Base-by-base conservation (phyloP, 1,140 invertebrate genomes). In the Apocrypta bakeri region DNA sequence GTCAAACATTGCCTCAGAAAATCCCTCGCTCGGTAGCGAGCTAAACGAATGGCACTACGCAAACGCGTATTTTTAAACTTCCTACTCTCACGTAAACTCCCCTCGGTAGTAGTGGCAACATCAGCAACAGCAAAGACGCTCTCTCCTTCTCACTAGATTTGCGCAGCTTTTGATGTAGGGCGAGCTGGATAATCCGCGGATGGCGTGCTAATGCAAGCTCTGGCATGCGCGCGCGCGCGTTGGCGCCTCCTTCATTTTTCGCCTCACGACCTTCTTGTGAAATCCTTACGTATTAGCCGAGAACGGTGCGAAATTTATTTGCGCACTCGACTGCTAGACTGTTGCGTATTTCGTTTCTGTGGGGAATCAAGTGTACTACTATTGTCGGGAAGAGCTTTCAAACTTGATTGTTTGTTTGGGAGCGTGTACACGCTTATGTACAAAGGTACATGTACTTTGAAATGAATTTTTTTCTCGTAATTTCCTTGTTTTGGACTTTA, bases 211-310 rank as follows among this genome's bases (percentile, higher is more conserved):
- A 37, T 37, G 25, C 48, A 37, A 48, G 77, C 40, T 24, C 25
- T 66, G 63, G 63, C n/a, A 2, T 40, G 33, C 25, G 31, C 8
- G 66, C n/a, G n/a, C n/a, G 63, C 27, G 12, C n/a, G 27, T 29
- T 66, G 24, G 24, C 64, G 40, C 27, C 8, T 48, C 77, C 64
- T 48, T 79, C 21, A 79, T 79, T 79, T 68, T 79, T 79, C 37
- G 25, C 25, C 27, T 56, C 40, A 11, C 24, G n/a, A 42, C 63
- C 66, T 69, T 25, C 25, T 25, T 14, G 40, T 6, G 25, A 78
- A 77, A 78, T 78, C 64, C 40, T 4, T 25, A 7, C 25, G 64
- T 78, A 79, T 79, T 71, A 79, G 31, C 33, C n/a, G n/a, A 56
- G 24, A 4, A 11, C 63, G 12, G 1, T 8, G 0, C 31, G 25